A percentile compares a stretch with the other conserved stretches of the same genome.
Conservation (phyloP, 2,113 vertebrate species). For the Spermophilus dauricus region DNA sequence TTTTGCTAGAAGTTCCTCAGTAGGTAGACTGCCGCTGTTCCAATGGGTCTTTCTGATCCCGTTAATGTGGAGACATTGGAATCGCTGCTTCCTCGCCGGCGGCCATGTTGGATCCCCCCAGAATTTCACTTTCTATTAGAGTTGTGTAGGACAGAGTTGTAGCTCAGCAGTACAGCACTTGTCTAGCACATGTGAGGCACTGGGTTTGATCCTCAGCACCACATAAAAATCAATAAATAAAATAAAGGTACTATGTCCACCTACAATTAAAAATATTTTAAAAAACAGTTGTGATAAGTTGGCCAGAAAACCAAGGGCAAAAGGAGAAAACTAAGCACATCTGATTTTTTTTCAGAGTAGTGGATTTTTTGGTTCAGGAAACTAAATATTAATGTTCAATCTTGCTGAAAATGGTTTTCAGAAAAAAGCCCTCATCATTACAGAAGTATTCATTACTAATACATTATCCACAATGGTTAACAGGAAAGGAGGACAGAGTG, state of each 20-base stretch:
- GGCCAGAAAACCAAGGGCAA: neutral
- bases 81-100: too few species aligned
- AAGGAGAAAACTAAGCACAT: neutral
- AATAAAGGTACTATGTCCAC: too few species aligned
- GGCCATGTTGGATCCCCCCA: too few species aligned
- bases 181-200: too few species aligned
- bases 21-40: too few species aligned
- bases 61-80: too few species aligned
- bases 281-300: neutral
- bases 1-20: too few species aligned
- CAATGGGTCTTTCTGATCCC: too few species aligned
- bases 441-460: neutral
- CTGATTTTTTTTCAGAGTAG: neutral
- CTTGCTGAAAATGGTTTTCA: constrained; percentile 21
- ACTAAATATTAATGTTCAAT: neutral
- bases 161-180: too few species aligned
- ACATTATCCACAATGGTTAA: neutral
- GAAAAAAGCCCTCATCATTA: neutral
- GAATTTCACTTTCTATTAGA: constrained; percentile 5
- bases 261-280: too few species aligned
- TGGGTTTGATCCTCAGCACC: too few species aligned
- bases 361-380: neutral
- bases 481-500: neutral
- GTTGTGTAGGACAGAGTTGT: neutral
- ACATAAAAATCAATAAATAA: too few species aligned